phyloP scores from a whole-genome alignment of 2,113 vertebrate genomes.

The Bubo scandiacus region DNA sequence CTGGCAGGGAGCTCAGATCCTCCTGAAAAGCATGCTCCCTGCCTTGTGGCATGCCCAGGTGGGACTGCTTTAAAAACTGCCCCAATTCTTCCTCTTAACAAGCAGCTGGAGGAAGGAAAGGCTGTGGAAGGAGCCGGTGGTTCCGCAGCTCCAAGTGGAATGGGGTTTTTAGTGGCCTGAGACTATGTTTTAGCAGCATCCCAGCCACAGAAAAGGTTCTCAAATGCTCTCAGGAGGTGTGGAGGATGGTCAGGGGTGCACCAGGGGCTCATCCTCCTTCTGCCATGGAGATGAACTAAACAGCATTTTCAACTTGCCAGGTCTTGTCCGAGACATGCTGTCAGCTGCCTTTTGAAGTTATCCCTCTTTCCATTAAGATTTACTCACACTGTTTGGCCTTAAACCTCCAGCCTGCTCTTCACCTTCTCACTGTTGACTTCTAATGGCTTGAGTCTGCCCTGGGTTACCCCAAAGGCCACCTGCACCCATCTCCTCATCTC shows the following conservation, averaged over 20 bases:
- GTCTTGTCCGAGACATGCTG: fast-evolving
- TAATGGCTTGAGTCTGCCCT: neutral
- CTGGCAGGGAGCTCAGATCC: neutral
- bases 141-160: neutral
- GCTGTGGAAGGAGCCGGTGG: neutral
- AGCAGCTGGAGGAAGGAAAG: neutral
- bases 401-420: neutral
- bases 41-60: neutral
- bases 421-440: neutral
- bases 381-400: neutral
- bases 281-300: neutral
- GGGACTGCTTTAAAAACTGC: neutral
- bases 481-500: neutral
- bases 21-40: neutral
- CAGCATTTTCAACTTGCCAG: neutral
- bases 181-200: neutral
- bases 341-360: neutral
- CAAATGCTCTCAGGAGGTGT: neutral
- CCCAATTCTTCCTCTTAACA: neutral
- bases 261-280: neutral
- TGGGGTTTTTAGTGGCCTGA: neutral
- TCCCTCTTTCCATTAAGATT: neutral
- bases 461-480: neutral
- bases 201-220: neutral
- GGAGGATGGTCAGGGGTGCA: neutral